These are phyloP conservation scores for Tinea pellionella DNA, from an alignment of 2,888 invertebrate species.

Conservation along the genomic window DNA sequence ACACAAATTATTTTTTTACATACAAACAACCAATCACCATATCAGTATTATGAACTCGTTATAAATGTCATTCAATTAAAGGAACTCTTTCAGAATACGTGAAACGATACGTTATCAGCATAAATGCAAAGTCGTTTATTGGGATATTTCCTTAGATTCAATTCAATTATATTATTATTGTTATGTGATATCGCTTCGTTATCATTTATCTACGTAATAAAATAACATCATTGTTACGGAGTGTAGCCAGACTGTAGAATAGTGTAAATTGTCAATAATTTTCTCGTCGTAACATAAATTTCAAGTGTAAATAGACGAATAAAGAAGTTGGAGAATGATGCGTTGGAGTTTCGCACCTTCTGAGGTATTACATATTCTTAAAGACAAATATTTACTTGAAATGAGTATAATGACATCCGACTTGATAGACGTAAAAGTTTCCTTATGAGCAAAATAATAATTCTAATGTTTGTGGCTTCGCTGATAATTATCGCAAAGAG, in stretches of 20 bases:
- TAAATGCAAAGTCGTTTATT: not conserved
- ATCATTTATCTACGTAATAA: constrained; percentile 9
- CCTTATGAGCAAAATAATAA: not conserved
- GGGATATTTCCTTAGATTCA: not conserved
- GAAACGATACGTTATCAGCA: not conserved
- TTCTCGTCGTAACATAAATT: not conserved
- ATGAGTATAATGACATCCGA: not conserved
- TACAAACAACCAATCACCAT: not conserved
- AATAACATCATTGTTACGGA: constrained; percentile 4
- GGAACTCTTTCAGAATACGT: not conserved
- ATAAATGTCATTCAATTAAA: not conserved
- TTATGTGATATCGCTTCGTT: constrained; percentile 4
- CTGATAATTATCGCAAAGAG: not conserved
- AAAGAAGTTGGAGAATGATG: constrained; percentile 34
- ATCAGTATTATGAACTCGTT: not conserved
- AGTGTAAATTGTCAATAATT: constrained; percentile 1
- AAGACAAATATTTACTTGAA: not conserved
- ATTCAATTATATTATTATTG: not conserved
- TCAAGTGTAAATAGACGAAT: not conserved
- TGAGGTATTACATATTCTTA: constrained; percentile 30
- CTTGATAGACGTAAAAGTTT: not conserved
- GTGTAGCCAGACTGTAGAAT: not conserved
- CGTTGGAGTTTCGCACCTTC: constrained; percentile 40
- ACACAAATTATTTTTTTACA: not conserved
- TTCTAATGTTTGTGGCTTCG: not conserved